Evolutionary conservation across 1,140 invertebrate genomes (phyloP).

Genomic region (Neodiprion pinetum): DNA sequence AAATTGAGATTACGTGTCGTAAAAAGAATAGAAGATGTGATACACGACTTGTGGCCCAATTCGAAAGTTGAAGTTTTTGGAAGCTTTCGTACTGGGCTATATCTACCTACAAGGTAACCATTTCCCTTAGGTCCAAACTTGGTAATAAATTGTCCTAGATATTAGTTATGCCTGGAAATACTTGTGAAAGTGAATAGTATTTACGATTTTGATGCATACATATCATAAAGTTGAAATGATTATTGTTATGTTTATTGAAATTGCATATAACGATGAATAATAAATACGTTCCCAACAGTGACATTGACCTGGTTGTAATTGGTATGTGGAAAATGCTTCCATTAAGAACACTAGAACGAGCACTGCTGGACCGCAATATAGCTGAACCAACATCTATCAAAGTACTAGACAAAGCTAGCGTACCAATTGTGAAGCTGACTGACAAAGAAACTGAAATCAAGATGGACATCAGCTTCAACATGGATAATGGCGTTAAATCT

Average conservation of each 20-base stretch:
- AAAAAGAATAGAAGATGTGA: constrained; percentile 84
- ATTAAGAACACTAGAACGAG: constrained; percentile 87
- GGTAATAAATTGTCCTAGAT: not conserved
- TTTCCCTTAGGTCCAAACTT: not conserved
- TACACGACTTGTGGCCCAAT: constrained; percentile 87
- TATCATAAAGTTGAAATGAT: not conserved
- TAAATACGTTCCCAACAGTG: constrained; percentile 68
- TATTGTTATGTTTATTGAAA: not conserved
- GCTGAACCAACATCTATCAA: constrained; percentile 89
- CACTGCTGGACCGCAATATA: constrained; percentile 86
- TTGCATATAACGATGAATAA: not conserved
- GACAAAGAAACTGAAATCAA: constrained; percentile 91
- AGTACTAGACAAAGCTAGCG: constrained; percentile 96
- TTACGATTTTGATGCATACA: too few species aligned
- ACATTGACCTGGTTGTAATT: constrained; percentile 97
- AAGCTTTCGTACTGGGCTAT: constrained; percentile 93
- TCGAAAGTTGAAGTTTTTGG: constrained; percentile 95
- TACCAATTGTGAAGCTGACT: constrained; percentile 97
- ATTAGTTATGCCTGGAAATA: not conserved
- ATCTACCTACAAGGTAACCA: constrained; percentile 85
- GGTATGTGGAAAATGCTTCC: constrained; percentile 94
- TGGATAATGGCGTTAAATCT: constrained; percentile 94
- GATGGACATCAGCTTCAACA: constrained; percentile 98
- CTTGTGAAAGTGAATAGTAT: not conserved
- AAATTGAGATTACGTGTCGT: constrained; percentile 86